These are phyloP conservation scores for Percina caprodes DNA, from an alignment of 2,113 vertebrate genomes.

Conservation along the genomic window DNA sequence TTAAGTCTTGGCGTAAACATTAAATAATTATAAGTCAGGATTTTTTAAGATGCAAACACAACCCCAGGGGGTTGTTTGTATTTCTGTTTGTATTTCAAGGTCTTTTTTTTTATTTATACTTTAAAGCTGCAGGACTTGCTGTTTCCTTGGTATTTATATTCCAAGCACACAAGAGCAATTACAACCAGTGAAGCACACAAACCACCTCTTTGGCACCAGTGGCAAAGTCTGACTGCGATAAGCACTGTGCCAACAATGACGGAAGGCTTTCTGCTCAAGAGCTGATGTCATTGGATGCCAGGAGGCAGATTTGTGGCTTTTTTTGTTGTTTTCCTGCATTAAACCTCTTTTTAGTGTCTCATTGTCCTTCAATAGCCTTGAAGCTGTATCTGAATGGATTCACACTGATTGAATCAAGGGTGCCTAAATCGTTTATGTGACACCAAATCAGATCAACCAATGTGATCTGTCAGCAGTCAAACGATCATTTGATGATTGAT, in stretches of 20 bases:
- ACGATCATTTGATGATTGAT: slow-evolving; percentile 35
- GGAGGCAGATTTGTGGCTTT: slow-evolving; percentile 31
- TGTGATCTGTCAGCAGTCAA: slow-evolving; percentile 33
- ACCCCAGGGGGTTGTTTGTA: not conserved
- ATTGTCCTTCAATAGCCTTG: slow-evolving; percentile 28
- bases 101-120: slow-evolving; percentile 5
- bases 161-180: slow-evolving; percentile 51
- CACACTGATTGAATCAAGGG: slow-evolving; percentile 57
- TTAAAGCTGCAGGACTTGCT: slow-evolving; percentile 15
- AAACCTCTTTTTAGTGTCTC: not conserved
- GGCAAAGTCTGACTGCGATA: slow-evolving; percentile 80
- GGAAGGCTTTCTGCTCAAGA: slow-evolving; percentile 45
- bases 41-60: slow-evolving; percentile 11
- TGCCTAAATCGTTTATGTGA: slow-evolving; percentile 29
- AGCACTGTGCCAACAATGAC: slow-evolving; percentile 76
- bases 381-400: slow-evolving; percentile 16
- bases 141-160: slow-evolving; percentile 38
- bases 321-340: not conserved
- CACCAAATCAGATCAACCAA: slow-evolving; percentile 40
- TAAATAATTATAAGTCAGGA: not conserved
- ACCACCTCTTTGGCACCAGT: slow-evolving; percentile 58
- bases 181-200: slow-evolving; percentile 54
- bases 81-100: slow-evolving; percentile 11
- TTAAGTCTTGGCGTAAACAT: not conserved
- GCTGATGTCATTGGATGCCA: slow-evolving; percentile 61